Base-by-base conservation (phyloP, 2,113 vertebrate genomes). In the Malurus melanocephalus region DNA sequence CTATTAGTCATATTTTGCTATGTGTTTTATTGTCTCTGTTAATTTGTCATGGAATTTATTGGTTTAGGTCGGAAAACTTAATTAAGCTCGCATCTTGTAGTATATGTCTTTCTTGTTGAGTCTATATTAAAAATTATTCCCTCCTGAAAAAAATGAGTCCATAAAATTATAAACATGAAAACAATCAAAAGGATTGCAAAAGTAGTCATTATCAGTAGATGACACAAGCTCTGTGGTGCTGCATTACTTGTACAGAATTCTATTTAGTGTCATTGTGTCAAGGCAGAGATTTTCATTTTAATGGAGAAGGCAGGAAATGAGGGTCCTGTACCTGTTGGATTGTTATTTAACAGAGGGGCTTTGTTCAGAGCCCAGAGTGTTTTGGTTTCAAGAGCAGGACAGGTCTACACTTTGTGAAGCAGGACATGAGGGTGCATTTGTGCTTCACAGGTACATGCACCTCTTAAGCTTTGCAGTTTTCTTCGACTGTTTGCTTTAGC, bases 221-320 rank as follows among this genome's bases (percentile, higher is more conserved):
- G 43, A 53, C 60, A 72, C 18, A 43, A 80, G 26, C 72, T 60
- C 45, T 86, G 26, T 26, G 16, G 7, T 79, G 65, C 57, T 57
- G 32, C 43, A 43, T 72, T 84, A n/a, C 23, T 73, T 71, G 18
- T 51, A 19, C 33, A 79, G 89, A 82, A 79, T 81, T 61, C 55
- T 23, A 14, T 76, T 81, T 73, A 30, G 30, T 88, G 43, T 80
- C 51, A 21, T 35, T 89, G 65, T 91, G 61, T 86, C 62, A 61
- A 57, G 79, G 35, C 56, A 69, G 59, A 72, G 73, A 88, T 94
- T 85, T 80, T 56, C 51, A 77, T 83, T 94, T 83, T 77, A 74
- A 67, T 60, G 40, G 23, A 0, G 40, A 62, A 55, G 56, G 35
- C 51, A 13, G 27, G 32, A 85, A 90, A 62, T 43, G 33, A 13